A percentile compares a stretch with the other conserved stretches of the same genome.
Evolutionary conservation across 2,113 vertebrate genomes (phyloP).

Genomic region (Sebastes fasciatus): DNA sequence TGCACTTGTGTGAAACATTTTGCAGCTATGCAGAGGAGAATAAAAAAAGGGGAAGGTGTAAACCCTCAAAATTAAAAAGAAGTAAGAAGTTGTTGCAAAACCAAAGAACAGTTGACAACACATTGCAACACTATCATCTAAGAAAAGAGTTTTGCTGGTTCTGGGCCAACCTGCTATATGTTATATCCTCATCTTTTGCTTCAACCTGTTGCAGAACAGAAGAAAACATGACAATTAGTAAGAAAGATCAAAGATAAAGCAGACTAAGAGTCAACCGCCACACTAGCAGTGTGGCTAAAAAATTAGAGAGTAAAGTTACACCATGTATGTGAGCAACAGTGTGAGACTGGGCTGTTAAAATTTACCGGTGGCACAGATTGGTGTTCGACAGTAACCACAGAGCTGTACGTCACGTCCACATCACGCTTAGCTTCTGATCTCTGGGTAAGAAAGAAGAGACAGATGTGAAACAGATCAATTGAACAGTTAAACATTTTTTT

Average conservation of each 20-base stretch:
- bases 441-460: conserved; percentile 12
- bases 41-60: too few relatives aligned
- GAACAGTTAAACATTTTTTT: not conserved
- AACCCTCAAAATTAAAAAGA: too few relatives aligned
- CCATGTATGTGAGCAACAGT: not conserved
- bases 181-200: not conserved
- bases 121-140: not conserved
- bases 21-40: too few relatives aligned
- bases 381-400: not conserved
- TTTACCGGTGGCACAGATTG: not conserved
- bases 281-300: too few relatives aligned
- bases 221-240: not conserved
- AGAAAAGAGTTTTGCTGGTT: not conserved
- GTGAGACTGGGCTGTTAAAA: not conserved
- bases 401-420: not conserved
- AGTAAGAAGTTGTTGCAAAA: too few relatives aligned
- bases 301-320: not conserved
- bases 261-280: not conserved
- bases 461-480: not conserved
- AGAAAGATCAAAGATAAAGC: not conserved
- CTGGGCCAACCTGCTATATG: not conserved
- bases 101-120: too few relatives aligned
- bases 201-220: not conserved
- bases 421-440: not conserved
- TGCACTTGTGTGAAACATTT: too few relatives aligned